These are phyloP conservation scores for Cichlasoma orientale DNA, from an alignment of 2,797 vertebrate genomes.

Conservation along the genomic window DNA sequence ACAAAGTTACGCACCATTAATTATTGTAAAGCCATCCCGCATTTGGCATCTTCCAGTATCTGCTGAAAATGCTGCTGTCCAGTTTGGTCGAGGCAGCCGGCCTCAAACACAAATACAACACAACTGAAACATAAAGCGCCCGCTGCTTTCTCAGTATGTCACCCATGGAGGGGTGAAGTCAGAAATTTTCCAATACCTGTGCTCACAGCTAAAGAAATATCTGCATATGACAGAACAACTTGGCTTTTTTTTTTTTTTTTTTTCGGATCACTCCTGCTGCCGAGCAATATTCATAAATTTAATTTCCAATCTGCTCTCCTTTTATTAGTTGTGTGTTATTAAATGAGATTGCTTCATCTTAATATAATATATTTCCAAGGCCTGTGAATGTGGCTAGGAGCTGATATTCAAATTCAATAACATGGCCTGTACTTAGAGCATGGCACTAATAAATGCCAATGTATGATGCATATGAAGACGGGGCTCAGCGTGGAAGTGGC, in stretches of 20 bases:
- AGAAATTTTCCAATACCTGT: conserved; percentile 56
- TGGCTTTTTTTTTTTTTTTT: conserved; percentile 82
- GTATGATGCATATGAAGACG: conserved; percentile 95
- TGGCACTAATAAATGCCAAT: conserved; percentile 98
- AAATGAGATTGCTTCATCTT: conserved; percentile 99
- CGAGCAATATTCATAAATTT: conserved; percentile 99
- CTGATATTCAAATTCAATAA: conserved; percentile 99
- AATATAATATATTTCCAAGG: conserved; percentile 98
- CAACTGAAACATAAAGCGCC: conserved; percentile 20
- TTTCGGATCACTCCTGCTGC: conserved; percentile 90
- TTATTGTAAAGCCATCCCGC: background rate
- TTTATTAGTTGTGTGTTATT: conserved; percentile 99
- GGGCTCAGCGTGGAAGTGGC: conserved; percentile 87
- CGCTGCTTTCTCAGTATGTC: conserved; percentile 24
- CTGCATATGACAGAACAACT: conserved; percentile 87
- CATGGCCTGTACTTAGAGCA: conserved; percentile 98
- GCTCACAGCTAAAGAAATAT: conserved; percentile 59
- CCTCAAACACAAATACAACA: conserved; percentile 16
- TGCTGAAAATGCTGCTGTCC: background rate
- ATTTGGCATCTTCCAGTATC: background rate
- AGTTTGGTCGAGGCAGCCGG: background rate
- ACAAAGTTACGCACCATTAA: background rate
- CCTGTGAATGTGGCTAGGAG: conserved; percentile 91
- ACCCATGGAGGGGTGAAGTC: conserved; percentile 2
- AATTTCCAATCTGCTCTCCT: conserved; percentile 98